Conservation (phyloP, 2,888 invertebrate genomes). For the Lathronympha strigana region DNA sequence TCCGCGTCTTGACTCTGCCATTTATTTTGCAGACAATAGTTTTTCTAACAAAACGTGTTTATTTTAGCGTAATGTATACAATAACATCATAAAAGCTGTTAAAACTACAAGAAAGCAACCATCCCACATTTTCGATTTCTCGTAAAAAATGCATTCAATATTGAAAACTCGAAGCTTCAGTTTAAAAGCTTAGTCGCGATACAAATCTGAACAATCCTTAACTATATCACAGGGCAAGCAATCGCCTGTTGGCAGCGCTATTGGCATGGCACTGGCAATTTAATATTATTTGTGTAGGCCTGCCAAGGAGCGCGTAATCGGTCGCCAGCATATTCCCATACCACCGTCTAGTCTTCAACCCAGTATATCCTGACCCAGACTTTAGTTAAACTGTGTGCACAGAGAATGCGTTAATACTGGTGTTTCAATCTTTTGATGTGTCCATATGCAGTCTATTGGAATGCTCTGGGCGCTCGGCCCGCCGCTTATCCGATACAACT, state of each 20-base stretch:
- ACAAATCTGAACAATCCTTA: constrained; percentile 32
- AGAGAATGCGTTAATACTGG: neutral
- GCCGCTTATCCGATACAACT: constrained; percentile 20
- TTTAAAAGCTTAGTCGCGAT: too few relatives aligned
- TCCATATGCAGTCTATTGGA: neutral
- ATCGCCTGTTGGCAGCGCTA: constrained; percentile 56
- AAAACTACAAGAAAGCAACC: too few relatives aligned
- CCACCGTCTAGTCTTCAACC: neutral
- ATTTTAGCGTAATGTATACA: too few relatives aligned
- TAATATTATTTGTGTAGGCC: constrained; percentile 81
- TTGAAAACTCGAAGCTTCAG: too few relatives aligned
- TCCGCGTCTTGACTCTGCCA: too few relatives aligned
- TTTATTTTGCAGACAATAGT: too few relatives aligned
- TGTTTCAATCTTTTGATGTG: neutral
- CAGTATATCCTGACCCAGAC: neutral
- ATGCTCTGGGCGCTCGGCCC: constrained; percentile 4
- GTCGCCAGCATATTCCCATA: constrained; percentile 55
- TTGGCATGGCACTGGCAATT: constrained; percentile 78
- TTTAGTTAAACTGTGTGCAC: neutral
- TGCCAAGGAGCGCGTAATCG: constrained; percentile 67
- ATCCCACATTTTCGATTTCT: too few relatives aligned
- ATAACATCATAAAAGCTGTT: too few relatives aligned
- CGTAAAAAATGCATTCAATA: too few relatives aligned
- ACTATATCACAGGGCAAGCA: constrained; percentile 42
- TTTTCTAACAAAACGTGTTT: too few relatives aligned